Conservation (phyloP, 1,140 invertebrate genomes). For the Zaprionus ghesquierei region DNA sequence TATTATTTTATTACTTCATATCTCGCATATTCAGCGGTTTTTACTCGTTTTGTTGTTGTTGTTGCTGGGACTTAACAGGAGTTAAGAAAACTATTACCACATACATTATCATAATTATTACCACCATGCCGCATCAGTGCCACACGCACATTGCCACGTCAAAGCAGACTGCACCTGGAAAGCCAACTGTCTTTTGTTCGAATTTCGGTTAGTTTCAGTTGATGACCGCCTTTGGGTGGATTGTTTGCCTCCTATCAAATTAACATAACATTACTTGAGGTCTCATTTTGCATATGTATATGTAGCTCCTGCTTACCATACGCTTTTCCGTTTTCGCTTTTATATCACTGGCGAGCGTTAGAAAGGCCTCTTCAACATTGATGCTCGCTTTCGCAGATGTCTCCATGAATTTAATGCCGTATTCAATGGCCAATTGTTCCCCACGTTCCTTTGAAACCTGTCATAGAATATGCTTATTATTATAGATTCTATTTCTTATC, state of each 20-base stretch:
- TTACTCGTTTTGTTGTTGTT: slow-evolving; percentile 40
- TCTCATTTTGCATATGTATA: too few relatives aligned
- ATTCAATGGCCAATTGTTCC: slow-evolving; percentile 92
- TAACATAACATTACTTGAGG: neutral
- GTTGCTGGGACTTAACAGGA: slow-evolving; percentile 69
- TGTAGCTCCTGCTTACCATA: too few relatives aligned
- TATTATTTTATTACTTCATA: slow-evolving; percentile 58
- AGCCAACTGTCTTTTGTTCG: slow-evolving; percentile 89
- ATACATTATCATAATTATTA: slow-evolving; percentile 69
- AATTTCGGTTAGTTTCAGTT: slow-evolving; percentile 87
- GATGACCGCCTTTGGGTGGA: slow-evolving; percentile 89
- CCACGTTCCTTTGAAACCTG: slow-evolving; percentile 87
- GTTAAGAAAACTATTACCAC: slow-evolving; percentile 81
- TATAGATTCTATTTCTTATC: neutral
- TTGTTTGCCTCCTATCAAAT: slow-evolving; percentile 88
- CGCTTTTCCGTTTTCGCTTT: slow-evolving; percentile 98
- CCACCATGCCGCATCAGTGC: slow-evolving; percentile 75
- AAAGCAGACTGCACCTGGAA: slow-evolving; percentile 89
- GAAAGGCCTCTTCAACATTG: slow-evolving; percentile 96
- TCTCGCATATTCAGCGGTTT: slow-evolving; percentile 44
- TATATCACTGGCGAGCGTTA: slow-evolving; percentile 95
- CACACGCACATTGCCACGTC: slow-evolving; percentile 84
- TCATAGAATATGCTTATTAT: slow-evolving; percentile 7
- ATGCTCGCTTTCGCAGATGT: slow-evolving; percentile 95
- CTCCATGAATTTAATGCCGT: slow-evolving; percentile 97